Percentiles rank a stretch among this genome's conserved stretches.
Evolutionary conservation across 2,113 vertebrate genomes (phyloP).

Genomic region (Todiramphus saurophagus): DNA sequence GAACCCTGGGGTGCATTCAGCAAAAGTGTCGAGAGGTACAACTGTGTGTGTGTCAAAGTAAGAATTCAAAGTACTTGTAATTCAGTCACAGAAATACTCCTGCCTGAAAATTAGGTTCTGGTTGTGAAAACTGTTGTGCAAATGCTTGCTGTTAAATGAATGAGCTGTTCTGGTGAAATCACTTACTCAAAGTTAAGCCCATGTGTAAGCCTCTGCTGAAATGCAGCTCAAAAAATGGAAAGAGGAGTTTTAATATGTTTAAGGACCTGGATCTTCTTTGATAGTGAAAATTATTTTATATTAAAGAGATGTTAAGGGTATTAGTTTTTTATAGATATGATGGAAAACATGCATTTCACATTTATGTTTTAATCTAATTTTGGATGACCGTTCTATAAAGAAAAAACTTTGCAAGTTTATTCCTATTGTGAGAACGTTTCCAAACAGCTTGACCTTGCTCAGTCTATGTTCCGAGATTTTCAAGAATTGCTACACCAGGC

Average conservation of each 20-base stretch:
- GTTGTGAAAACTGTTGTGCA: neutral
- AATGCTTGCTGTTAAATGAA: neutral
- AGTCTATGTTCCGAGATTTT: neutral
- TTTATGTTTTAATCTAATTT: neutral
- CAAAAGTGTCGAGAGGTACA: neutral
- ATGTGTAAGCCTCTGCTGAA: neutral
- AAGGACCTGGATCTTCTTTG: neutral
- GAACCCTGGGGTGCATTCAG: rapidly evolving
- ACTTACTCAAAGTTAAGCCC: neutral
- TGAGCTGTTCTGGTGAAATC: neutral
- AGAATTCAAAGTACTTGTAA: neutral
- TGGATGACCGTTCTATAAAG: neutral
- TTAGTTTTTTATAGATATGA: neutral
- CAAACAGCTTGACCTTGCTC: neutral
- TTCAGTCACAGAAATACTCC: neutral
- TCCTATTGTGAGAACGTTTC: neutral
- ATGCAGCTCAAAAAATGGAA: neutral
- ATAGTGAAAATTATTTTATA: neutral
- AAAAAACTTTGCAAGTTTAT: neutral
- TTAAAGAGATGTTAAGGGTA: neutral
- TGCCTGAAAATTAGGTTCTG: neutral
- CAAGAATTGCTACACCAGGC: neutral
- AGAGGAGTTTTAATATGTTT: neutral
- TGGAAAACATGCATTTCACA: neutral
- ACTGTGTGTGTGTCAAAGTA: neutral